A percentile compares a stretch with the other conserved stretches of the same genome.
These are phyloP conservation scores for Sorex araneus DNA, from an alignment of 2,113 vertebrate genomes.

Conservation along the genomic window DNA sequence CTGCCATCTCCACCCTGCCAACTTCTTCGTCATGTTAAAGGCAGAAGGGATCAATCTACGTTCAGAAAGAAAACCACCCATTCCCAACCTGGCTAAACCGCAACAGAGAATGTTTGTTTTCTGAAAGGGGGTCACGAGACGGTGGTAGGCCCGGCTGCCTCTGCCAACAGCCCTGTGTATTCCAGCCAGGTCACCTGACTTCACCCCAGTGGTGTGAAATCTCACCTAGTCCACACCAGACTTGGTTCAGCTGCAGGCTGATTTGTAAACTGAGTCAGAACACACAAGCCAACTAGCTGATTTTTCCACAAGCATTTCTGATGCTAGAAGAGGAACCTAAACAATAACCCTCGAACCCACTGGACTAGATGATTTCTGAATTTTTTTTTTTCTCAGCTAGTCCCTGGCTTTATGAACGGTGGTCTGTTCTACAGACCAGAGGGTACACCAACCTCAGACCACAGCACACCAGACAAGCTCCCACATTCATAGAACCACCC, in stretches of 20 bases:
- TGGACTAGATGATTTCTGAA: background rate
- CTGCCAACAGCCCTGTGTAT: background rate
- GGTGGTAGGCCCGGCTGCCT: background rate
- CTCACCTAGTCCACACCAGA: background rate
- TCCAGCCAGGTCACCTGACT: background rate
- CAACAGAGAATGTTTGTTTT: too few species aligned
- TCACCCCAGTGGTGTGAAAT: background rate
- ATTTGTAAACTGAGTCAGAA: slow-evolving; percentile 4
- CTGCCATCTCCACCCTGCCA: too few species aligned
- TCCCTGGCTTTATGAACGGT: background rate
- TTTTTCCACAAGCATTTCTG: slow-evolving; percentile 19
- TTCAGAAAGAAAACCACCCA: too few species aligned
- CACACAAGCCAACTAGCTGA: background rate
- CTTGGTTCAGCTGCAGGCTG: background rate
- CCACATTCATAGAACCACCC: background rate
- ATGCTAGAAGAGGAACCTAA: slow-evolving; percentile 8
- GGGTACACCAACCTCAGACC: background rate
- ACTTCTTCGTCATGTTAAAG: too few species aligned
- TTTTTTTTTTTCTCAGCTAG: background rate
- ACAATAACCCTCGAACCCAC: background rate
- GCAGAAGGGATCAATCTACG: too few species aligned
- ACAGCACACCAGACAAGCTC: background rate
- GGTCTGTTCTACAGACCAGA: slow-evolving; percentile 14
- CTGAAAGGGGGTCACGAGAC: background rate
- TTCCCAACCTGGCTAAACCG: too few species aligned